Base-by-base conservation (phyloP, 2,113 vertebrate genomes). In the Pachyramphus minor region DNA sequence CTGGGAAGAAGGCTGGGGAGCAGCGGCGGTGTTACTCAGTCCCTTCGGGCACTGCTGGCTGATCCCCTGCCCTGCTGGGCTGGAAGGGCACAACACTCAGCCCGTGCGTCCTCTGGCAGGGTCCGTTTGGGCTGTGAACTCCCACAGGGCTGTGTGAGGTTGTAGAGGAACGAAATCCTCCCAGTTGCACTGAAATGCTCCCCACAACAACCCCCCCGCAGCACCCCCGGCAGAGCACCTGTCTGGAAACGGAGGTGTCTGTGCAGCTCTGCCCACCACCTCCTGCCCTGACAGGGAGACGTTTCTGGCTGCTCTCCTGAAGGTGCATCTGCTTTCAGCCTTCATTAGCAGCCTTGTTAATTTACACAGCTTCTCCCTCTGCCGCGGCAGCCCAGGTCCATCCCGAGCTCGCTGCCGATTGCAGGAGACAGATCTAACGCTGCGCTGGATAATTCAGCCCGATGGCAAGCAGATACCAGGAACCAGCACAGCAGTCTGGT, bases 361-460 rank as follows among this genome's bases (percentile, higher is more conserved):
- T 69, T 45, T 5, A 30, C 23, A 15, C 72, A 66, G 52, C 31
- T 50, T 30, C 35, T 50, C 20, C 37, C 72, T n/a, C 58, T 18
- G 31, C 83, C 83, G 16, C 0, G 0, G 31, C 1, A 2, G 56
- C 62, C 33, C 0, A 0, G 42, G 4, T 14, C 44, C 44, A 2
- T 47, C 25, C 84, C 44, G 31, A 62, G 62, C 20, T 16, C 11
- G 39, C 33, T 17, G 79, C 52, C 2, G 7, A 6, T 7, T 5
- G 83, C 66, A 8, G 49, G n/a, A 15, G 28, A 33, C 1, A 3
- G 66, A 7, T 59, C 39, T 79, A 1, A 17, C 2, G 7, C 53
- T 33, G 41, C 0, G 2, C 4, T 50, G 58, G 47, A 0, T 31
- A 6, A 45, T n/a, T 28, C 64, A n/a, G 55, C 44, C 62, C 1